Evolutionary conservation across 2,113 vertebrate species (phyloP).

Genomic region (Tor tambroides): DNA sequence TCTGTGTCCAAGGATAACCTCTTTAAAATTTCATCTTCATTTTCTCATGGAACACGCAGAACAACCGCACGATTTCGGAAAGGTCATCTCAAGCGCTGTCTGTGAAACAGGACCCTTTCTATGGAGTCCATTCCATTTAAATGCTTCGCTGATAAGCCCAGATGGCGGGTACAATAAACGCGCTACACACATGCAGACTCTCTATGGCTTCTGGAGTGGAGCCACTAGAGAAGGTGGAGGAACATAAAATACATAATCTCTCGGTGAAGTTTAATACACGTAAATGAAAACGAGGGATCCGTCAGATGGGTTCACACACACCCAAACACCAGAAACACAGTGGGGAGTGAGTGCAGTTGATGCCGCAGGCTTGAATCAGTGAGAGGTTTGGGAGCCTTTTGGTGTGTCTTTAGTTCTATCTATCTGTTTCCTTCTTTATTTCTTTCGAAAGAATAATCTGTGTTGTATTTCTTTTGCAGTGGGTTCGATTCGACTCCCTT

Average conservation of each 20-base stretch:
- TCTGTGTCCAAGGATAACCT: conserved; percentile 10
- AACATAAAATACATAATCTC: neutral
- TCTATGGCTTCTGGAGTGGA: neutral
- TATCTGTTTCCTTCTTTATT: neutral
- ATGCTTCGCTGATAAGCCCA: neutral
- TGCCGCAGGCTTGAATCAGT: conserved; percentile 11
- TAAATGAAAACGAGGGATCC: conserved; percentile 31
- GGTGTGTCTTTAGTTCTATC: neutral
- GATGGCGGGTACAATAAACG: neutral
- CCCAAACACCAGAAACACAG: conserved; percentile 1
- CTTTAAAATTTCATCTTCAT: conserved; percentile 37
- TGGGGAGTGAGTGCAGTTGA: neutral
- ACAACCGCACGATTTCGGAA: neutral
- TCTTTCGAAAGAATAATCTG: conserved; percentile 19
- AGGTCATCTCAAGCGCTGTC: neutral
- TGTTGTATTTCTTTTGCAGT: conserved; percentile 14
- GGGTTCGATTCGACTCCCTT: neutral
- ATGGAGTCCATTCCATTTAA: conserved; percentile 11
- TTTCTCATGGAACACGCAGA: neutral
- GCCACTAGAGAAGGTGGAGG: neutral
- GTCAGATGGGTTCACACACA: conserved; percentile 19
- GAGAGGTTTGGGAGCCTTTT: conserved; percentile 18
- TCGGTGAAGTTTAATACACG: conserved; percentile 8
- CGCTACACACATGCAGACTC: neutral
- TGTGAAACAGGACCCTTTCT: conserved; percentile 16